phyloP scores from a whole-genome alignment of 2,797 vertebrate species.

The Astyanax mexicanus region DNA sequence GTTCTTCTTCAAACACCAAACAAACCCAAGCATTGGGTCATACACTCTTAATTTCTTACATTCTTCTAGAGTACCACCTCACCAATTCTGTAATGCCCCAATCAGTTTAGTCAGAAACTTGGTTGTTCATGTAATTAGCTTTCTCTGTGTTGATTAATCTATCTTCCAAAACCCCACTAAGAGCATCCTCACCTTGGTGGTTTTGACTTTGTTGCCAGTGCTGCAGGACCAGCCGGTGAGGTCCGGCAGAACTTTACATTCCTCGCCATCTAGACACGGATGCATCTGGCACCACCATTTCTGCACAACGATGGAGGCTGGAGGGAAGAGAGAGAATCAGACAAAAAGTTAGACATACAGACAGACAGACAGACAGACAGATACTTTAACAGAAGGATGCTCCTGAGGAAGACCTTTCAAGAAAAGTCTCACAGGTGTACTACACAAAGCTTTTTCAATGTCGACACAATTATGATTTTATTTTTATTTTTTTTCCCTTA shows the following conservation, averaged over 20 bases:
- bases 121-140: too few species aligned
- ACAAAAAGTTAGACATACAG: constrained; percentile 14
- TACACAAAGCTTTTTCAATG: too few species aligned
- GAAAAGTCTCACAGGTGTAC: background rate
- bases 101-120: too few species aligned
- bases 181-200: constrained; percentile 78
- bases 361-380: background rate
- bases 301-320: constrained; percentile 83
- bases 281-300: constrained; percentile 10
- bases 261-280: background rate
- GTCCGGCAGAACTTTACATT: constrained; percentile 73
- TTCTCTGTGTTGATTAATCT: background rate
- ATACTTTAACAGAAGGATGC: background rate
- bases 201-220: constrained; percentile 86
- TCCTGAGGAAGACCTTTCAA: background rate
- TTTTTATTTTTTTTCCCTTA: too few species aligned
- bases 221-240: constrained; percentile 84
- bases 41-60: too few species aligned
- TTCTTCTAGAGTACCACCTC: too few species aligned
- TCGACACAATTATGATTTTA: too few species aligned
- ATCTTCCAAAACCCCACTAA: background rate
- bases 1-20: too few species aligned
- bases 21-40: too few species aligned
- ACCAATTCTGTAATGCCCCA: too few species aligned
- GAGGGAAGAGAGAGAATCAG: constrained; percentile 25